Evolutionary conservation across 2,888 invertebrate genomes (phyloP), one percentile per base, ranked within the genome.

Genomic region (Trileptium ribeirensis): DNA sequence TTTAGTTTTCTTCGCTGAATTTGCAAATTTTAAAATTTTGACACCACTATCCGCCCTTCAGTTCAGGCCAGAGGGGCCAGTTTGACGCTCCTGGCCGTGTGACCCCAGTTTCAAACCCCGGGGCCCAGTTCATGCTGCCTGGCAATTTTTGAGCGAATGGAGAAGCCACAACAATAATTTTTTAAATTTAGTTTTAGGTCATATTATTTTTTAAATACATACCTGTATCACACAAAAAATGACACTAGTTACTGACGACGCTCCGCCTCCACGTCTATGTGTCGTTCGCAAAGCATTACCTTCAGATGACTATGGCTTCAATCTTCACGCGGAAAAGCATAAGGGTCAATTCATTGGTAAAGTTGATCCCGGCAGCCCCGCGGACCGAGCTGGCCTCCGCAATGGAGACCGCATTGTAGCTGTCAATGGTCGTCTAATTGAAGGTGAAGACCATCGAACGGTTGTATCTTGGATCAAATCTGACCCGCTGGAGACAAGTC

Each of bases 261-360:
- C 79, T 64, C 89, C 88, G 8, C 85, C 83, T 74, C 91, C 91
- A 1, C 92, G 95, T 84, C 91, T 94, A 86, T 97, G 97, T 91
- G 94, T 95, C 91, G 93, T 96, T 89, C 91, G 93, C 87, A 97
- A 97, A 91, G 94, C 95, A 92, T 92, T 93, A 80, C 93, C 94
- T 89, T 96, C 96, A 90, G 95, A 96, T 89, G 98, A 98, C 40
- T 99, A 97, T 89, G 80, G 99, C 31, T 99, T 99, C 91, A 98
- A 98, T 90, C 91, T 99, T 85, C 97, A 98, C 90, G 97, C 97
- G 38, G 97, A 97, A 90, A 95, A 95, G 89, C 93, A 94, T 83
- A 84, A 85, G 24, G 86, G 86, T 38, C 87, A 87, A 80, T 87
- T 86, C 82, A 85, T 87, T 38, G 87, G 87, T 67, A 80, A 84